Base-by-base conservation (phyloP, 2,888 invertebrate genomes). In the Odontothrips loti region DNA sequence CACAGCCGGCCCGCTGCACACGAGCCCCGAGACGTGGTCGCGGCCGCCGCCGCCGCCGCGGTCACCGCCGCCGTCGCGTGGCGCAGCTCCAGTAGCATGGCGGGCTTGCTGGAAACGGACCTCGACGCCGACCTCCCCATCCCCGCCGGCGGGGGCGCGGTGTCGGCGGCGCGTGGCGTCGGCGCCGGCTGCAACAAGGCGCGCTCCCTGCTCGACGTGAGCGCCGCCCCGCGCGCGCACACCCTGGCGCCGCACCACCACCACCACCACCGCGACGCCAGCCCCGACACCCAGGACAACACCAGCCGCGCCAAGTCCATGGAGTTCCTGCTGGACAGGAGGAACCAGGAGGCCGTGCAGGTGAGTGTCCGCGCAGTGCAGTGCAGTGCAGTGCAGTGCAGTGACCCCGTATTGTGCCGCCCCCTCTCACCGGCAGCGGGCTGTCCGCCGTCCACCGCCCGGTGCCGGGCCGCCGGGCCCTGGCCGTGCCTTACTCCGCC, bases 321-420 rank as follows among this genome's bases (percentile, higher is more conserved):
- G 96, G 96, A 96, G 91, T 96, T 96, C 90, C 92, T 96, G 87
- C 91, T 96, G 88, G 96, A 96, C 89, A 96, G 96, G 90, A 95
- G 96, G 88, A 96, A 95, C 90, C 93, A 95, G 87, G 94, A 93
- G 87, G 93, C 92, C 85, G 92, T 94, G 85, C 92, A 95, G 95
- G 95, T 95, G 87, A 93, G 94, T 90, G 82, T 79, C 78, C 78
- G 58, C 17, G 51, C 58, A 82, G 83, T 47, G 81, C 80, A 27
- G 81, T 83, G 81, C 79, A 79, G 82, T 80, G 81, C 58, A 20
- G 6, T 15, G 20, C 20, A 6, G 58, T 58, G 58, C 20, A 15
- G 20, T 58, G 34, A 20, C 58, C 58, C 58, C 58, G 58, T n/a
- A n/a, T n/a, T n/a, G n/a, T n/a, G 34, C 34, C 34, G 34, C 34